Evolutionary conservation across 1,140 invertebrate species (phyloP).

Genomic region (Halesus radiatus): DNA sequence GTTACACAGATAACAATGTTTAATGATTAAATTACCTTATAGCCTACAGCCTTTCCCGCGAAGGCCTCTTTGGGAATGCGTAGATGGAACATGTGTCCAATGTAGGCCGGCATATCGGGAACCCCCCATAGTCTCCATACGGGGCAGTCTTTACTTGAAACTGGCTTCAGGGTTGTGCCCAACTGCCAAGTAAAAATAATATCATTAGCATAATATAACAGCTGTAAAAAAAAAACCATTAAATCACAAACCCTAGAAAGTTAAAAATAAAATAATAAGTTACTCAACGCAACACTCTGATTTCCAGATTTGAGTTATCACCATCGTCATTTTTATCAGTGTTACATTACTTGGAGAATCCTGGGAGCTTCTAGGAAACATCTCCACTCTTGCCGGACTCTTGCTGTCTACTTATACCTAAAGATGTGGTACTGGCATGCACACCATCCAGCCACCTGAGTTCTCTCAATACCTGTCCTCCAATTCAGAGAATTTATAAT

Average conservation of each 20-base stretch:
- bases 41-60: conserved; percentile 66
- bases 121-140: conserved; percentile 69
- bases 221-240: not conserved
- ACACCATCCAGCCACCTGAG: too few relatives aligned
- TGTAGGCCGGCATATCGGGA: conserved; percentile 69
- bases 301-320: not conserved
- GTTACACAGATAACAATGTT: too few relatives aligned
- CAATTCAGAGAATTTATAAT: too few relatives aligned
- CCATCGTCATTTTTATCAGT: too few relatives aligned
- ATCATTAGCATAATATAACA: too few relatives aligned
- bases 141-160: conserved; percentile 61
- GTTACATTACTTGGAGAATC: too few relatives aligned
- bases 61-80: conserved; percentile 70
- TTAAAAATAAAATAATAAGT: not conserved
- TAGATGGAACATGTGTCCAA: conserved; percentile 68
- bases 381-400: too few relatives aligned
- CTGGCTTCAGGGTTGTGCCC: not conserved
- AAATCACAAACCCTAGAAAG: not conserved
- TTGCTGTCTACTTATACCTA: too few relatives aligned
- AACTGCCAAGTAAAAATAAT: not conserved
- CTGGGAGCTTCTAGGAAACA: too few relatives aligned
- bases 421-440: too few relatives aligned
- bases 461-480: too few relatives aligned
- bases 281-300: not conserved
- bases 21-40: conserved; percentile 61